A percentile compares a stretch with the other conserved stretches of the same genome.
Evolutionary conservation across 2,797 vertebrate genomes (phyloP).

Genomic region (Sebastes iracundus): DNA sequence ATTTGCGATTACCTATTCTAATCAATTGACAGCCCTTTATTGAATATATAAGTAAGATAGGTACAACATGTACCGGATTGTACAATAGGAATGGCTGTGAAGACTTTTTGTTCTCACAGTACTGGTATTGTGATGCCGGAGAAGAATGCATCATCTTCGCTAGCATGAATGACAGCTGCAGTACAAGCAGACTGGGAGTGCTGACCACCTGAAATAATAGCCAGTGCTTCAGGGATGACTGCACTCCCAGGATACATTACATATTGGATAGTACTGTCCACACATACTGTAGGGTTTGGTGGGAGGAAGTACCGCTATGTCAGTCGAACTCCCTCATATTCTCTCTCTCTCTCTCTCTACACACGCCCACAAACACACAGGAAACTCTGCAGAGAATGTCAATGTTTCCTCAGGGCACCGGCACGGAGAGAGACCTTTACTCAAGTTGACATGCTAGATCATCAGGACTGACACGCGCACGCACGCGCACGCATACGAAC

Average conservation of each 20-base stretch:
- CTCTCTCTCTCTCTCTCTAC: background rate
- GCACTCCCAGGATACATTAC: conserved; percentile 28
- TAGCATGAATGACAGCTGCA: conserved; percentile 9
- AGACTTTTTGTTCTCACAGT: background rate
- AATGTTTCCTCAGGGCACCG: conserved; percentile 54
- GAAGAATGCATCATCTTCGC: background rate
- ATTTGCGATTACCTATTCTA: too few species aligned
- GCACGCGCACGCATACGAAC: background rate
- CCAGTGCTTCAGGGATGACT: conserved; percentile 21
- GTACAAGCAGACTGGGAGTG: background rate
- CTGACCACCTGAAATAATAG: conserved; percentile 56
- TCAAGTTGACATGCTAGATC: conserved; percentile 66
- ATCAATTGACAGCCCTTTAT: too few species aligned
- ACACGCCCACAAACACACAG: background rate
- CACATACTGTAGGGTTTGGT: conserved; percentile 5
- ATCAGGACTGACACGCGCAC: conserved; percentile 50
- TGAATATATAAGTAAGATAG: background rate
- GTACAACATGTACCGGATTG: background rate
- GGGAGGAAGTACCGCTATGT: conserved; percentile 8
- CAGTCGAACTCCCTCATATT: background rate
- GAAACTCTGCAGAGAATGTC: conserved; percentile 50
- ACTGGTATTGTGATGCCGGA: background rate
- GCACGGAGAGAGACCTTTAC: conserved; percentile 62
- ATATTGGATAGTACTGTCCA: conserved; percentile 18
- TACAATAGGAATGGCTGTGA: background rate